Evolutionary conservation across 2,797 vertebrate species (phyloP), one percentile per base, ranked within the genome.

Genomic region (Tenualosa ilisha): DNA sequence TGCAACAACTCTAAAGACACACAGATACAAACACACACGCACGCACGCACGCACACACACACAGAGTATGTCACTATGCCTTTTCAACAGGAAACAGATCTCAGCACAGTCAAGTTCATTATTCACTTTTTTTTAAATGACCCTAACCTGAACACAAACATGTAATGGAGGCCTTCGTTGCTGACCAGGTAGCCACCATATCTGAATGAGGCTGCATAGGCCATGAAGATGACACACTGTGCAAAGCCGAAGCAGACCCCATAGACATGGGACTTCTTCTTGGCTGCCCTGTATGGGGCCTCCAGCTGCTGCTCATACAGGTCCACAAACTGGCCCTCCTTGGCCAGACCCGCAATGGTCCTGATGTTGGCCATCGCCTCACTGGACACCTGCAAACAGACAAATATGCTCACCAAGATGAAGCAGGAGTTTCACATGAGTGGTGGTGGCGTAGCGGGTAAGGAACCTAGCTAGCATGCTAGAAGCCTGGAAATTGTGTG

Each of bases 361-460:
- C 96, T 93, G 89, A 96, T 96, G 91, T 96, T 96, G 85, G 90
- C 31, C 68, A 96, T 91, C 83, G 95, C 95, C 88, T 96, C 96
- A 89, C 95, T 92, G n/a, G 96, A 95, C 6, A 96, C 93, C 96
- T 96, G 89, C 9, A 24, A 2, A 49, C 46, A 49, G 24, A 31
- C 15, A 43, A 6, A 46, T 43, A 7, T 20, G 26, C 22, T 63
- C 8, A 26, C 26, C 17, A 8, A 31, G 11, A 24, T 22, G 49
- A 17, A 50, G 65, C 65, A 15, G 65, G 4, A 53, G 72, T 2
- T 13, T 5, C 20, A 12, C 12, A 54, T 9, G 40, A 9, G 43
- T n/a, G n/a, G n/a, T n/a, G n/a, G n/a, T n/a, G n/a, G n/a, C n/a
- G 15, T 0, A 6, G 53, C 59, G 0, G 31, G 31, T 31, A 31